Evolutionary conservation across 2,797 vertebrate species (phyloP).

Genomic region (Pogonophryne albipinna): DNA sequence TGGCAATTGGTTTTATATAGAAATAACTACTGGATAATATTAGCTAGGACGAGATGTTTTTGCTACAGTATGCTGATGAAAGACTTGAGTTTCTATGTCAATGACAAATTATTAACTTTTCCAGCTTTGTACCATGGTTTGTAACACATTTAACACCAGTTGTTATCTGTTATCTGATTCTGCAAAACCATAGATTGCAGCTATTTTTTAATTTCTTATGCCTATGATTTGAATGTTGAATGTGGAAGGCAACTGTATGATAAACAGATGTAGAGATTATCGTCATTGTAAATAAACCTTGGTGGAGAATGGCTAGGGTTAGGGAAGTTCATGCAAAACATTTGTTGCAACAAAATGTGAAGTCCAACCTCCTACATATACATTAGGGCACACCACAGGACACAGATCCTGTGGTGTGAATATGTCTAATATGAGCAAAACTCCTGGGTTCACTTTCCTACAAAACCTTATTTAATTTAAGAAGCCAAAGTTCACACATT

Average conservation of each 20-base stretch:
- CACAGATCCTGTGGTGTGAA: background rate
- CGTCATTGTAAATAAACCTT: too few species aligned
- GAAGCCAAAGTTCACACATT: background rate
- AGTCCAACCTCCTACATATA: background rate
- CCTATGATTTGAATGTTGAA: too few species aligned
- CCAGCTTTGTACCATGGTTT: background rate
- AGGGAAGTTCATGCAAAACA: too few species aligned
- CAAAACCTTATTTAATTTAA: constrained; percentile 8
- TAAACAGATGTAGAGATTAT: too few species aligned
- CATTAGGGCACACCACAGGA: background rate
- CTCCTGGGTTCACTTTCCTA: background rate
- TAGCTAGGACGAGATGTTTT: background rate
- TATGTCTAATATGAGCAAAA: background rate
- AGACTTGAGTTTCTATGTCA: background rate
- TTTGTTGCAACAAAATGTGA: too few species aligned
- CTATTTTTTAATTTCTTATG: background rate
- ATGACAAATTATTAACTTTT: background rate
- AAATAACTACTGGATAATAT: constrained; percentile 6
- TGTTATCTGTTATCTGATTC: background rate
- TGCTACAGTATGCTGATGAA: background rate
- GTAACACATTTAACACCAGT: background rate
- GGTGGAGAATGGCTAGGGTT: too few species aligned
- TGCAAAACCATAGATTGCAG: background rate
- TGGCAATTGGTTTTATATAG: constrained; percentile 23
- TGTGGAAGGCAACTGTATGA: too few species aligned